Base-by-base conservation (phyloP, 1,140 invertebrate genomes). In the Nebria ingens region DNA sequence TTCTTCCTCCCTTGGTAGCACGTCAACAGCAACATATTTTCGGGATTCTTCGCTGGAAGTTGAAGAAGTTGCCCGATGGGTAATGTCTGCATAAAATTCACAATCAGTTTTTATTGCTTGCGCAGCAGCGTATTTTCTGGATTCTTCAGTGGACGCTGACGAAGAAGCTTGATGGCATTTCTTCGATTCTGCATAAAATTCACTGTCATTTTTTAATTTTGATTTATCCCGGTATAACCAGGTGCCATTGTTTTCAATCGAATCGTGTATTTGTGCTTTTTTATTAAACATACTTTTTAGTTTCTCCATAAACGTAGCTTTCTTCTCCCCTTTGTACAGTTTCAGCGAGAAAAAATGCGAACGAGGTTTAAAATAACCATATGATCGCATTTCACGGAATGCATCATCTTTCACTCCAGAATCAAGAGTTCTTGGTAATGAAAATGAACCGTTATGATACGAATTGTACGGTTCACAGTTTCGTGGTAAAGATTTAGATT, bases 401-500 rank as follows among this genome's bases (percentile, higher is more conserved):
- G 40, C 9, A 45, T 45, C 40, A 12, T 45, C 17, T n/a, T n/a
- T n/a, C n/a, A n/a, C n/a, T 12, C 40, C 40, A 12, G 6, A 45
- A 12, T 45, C 40, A 13, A 53, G 34, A 9, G 52, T 25, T 4
- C 52, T 23, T 1, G 52, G 52, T 53, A 53, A 53, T 2, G 52
- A 53, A 15, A 29, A 12, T 29, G 52, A 53, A 15, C 22, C 22
- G 12, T 15, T 53, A 9, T 53, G 21, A 53, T n/a, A 53, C 9
- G 15, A 21, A 23, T 12, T 25, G 17, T 19, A 12, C 19, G 22
- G 22, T 15, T 51, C 50, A 13, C 19, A 21, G 2, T 21, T 53
- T 29, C 52, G 1, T 20, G 52, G 52, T 25, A 53, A 34, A 34
- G 52, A 53, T 53, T 25, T 53, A 2, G 52, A 53, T 20, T 53